These are phyloP conservation scores for Alouatta palliata DNA, from an alignment of 2,113 vertebrate genomes.

Conservation along the genomic window DNA sequence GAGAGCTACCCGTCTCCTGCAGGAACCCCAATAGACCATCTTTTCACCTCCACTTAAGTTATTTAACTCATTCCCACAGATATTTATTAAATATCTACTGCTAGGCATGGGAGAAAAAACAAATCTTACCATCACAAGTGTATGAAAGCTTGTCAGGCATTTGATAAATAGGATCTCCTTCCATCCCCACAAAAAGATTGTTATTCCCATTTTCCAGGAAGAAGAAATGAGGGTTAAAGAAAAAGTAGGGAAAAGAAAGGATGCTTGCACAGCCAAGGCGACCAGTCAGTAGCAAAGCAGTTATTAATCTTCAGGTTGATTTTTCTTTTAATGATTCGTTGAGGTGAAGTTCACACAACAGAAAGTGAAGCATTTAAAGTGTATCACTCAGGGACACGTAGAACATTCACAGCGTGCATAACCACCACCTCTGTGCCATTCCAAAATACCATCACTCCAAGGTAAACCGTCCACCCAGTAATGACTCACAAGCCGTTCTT, in stretches of 20 bases:
- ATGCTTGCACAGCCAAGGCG: rapidly evolving
- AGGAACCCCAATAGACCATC: not conserved
- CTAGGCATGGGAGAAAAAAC: not conserved
- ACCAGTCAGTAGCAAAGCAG: not conserved
- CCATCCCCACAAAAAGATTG: too few relatives aligned
- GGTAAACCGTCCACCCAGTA: not conserved
- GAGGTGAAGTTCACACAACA: rapidly evolving
- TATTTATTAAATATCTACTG: rapidly evolving
- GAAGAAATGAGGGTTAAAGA: too few relatives aligned
- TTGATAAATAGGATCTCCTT: not conserved
- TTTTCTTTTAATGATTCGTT: not conserved
- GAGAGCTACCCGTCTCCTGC: rapidly evolving
- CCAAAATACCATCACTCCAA: too few relatives aligned
- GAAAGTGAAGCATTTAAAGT: not conserved
- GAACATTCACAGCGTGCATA: rapidly evolving
- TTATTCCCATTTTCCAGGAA: not conserved
- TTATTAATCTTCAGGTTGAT: too few relatives aligned
- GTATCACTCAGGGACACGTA: not conserved
- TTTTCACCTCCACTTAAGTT: rapidly evolving
- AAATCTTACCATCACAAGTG: too few relatives aligned
- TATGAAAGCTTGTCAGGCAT: not conserved
- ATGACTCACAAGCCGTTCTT: rapidly evolving
- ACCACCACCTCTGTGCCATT: too few relatives aligned
- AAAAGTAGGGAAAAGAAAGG: not conserved
- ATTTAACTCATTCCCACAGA: not conserved